Evolutionary conservation across 2,797 vertebrate species (phyloP).

Genomic region (Gallinago nigripennis): DNA sequence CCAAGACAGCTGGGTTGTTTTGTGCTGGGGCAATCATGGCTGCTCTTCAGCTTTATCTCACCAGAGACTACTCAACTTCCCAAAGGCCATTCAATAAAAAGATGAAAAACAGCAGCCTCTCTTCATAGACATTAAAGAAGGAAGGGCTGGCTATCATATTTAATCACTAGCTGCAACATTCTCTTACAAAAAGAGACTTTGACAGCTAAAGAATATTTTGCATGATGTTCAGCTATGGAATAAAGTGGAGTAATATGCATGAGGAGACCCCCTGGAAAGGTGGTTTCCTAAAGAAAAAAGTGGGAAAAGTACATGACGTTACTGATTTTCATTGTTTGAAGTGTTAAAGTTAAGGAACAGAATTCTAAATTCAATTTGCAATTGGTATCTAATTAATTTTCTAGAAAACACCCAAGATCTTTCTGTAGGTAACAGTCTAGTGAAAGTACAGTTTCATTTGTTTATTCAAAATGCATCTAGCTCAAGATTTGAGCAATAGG

Average conservation of each 20-base stretch:
- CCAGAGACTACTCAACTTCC: background rate
- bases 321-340: background rate
- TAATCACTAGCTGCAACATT: background rate
- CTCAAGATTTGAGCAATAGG: background rate
- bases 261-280: background rate
- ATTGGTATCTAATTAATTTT: background rate
- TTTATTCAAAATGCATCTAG: background rate
- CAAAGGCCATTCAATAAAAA: background rate
- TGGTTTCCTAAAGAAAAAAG: background rate
- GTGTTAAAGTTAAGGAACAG: background rate
- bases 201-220: background rate
- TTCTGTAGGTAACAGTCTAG: background rate
- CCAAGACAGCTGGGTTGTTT: background rate
- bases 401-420: background rate
- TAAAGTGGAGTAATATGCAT: background rate
- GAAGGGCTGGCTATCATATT: background rate
- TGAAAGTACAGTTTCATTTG: background rate
- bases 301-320: background rate
- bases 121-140: background rate
- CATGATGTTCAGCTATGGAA: background rate
- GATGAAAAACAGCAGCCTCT: background rate
- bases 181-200: background rate
- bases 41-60: background rate
- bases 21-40: fast-evolving
- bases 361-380: background rate